Evolutionary conservation across 2,113 vertebrate genomes (phyloP).

Genomic region (Pelodiscus sinensis): DNA sequence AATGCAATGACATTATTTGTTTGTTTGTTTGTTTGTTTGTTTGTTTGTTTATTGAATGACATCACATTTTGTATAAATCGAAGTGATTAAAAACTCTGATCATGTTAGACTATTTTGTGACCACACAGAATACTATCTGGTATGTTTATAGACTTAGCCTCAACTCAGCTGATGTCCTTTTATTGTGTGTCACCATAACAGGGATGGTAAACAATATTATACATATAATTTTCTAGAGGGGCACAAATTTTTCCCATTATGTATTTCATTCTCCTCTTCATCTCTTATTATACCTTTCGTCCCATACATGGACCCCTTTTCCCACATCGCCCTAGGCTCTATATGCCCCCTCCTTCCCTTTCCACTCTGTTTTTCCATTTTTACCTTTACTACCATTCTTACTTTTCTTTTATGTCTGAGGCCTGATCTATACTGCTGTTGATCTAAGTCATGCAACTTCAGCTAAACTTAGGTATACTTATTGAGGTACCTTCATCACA

Average conservation of each 20-base stretch:
- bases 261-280: background rate
- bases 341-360: background rate
- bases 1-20: background rate
- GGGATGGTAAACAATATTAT: accelerated
- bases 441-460: too few relatives aligned
- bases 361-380: background rate
- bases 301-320: background rate
- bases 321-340: background rate
- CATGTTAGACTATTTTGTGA: background rate
- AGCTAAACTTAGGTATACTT: too few relatives aligned
- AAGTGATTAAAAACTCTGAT: background rate
- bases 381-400: background rate
- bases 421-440: too few relatives aligned
- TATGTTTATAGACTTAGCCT: background rate
- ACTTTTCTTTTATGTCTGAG: too few relatives aligned
- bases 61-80: background rate
- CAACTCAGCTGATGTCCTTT: background rate
- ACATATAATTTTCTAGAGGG: background rate
- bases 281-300: background rate
- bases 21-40: background rate
- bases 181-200: background rate
- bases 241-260: accelerated
- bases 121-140: background rate
- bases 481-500: too few relatives aligned
- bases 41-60: background rate